Conservation (phyloP, 2,888 invertebrate genomes). For the Volucella zonaria region DNA sequence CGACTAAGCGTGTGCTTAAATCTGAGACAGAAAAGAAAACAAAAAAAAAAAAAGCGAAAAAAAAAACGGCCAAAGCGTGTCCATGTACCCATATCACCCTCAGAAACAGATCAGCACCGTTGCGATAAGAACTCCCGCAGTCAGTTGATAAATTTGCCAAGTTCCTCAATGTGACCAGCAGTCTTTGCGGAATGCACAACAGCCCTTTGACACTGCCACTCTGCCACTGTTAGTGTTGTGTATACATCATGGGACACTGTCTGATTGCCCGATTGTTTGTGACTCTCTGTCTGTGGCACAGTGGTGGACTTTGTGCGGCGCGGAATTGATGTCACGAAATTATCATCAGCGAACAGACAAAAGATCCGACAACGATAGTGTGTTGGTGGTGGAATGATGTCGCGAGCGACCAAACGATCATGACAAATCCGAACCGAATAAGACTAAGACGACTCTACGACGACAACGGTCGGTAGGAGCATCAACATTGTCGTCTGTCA, state of each 20-base stretch:
- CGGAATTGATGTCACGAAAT: slow-evolving; percentile 78
- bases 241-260: too few relatives aligned
- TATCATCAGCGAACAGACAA: slow-evolving; percentile 76
- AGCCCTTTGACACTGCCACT: slow-evolving; percentile 62
- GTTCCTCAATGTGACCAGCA: background rate
- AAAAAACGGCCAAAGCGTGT: background rate
- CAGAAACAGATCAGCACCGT: slow-evolving; percentile 5
- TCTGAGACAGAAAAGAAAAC: background rate
- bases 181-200: slow-evolving; percentile 34
- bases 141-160: slow-evolving; percentile 67
- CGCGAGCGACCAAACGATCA: slow-evolving; percentile 55
- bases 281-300: slow-evolving; percentile 51
- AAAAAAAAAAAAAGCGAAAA: too few relatives aligned
- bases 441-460: slow-evolving; percentile 52
- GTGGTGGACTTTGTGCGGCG: slow-evolving; percentile 68
- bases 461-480: slow-evolving; percentile 33
- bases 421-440: slow-evolving; percentile 74
- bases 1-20: slow-evolving; percentile 11
- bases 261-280: background rate
- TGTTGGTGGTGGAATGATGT: slow-evolving; percentile 60
- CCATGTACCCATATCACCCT: slow-evolving; percentile 39
- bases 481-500: slow-evolving; percentile 71
- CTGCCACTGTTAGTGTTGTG: background rate
- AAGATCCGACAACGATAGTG: slow-evolving; percentile 76
- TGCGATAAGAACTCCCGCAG: slow-evolving; percentile 64